Evolutionary conservation across 2,113 vertebrate genomes (phyloP), one percentile per base, ranked within the genome.

Genomic region (Trachemys scripta): DNA sequence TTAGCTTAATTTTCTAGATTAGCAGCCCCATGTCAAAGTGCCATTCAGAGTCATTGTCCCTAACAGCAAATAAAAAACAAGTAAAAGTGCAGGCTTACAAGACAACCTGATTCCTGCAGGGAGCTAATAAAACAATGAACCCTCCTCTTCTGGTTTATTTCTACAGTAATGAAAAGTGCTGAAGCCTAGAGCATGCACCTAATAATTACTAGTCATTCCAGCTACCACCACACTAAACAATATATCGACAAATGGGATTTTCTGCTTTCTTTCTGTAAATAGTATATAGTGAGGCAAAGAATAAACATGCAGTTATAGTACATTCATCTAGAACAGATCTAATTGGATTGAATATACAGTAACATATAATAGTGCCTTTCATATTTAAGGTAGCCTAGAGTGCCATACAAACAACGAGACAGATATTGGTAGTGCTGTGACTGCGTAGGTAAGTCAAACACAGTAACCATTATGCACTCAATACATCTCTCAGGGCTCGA

Each of bases 401-500:
- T 0, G 53, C 80, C 80, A 17, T 29, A 47, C 75, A 38, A 57
- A 45, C 6, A 83, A 51, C 29, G 22, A 49, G 65, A 19, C 45
- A 57, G 62, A 14, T 2, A 27, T 2, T 1, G 45, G 1, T 0
- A 25, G 47, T 13, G 76, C 82, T 79, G 79, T 51, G 19, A 80
- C 29, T 35, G 49, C 6, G 2, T 49, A 35, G 49, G 29, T 51
- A 80, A 51, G 31, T 51, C 29, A n/a, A 54, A 59, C 51, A 50
- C 57, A n/a, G 82, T 76, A 90, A 12, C 38, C 4, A 47, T 20
- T 45, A 1, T 0, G 27, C 54, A 78, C n/a, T 57, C 86, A 3
- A 27, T 78, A 78, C 0, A 1, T 38, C 80, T 57, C 80, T 9
- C 0, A 1, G 59, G 56, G 9, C 22, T 57, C 0, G 31, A 38